These are phyloP conservation scores for Psophia crepitans DNA, from an alignment of 2,113 vertebrate genomes.

Conservation along the genomic window DNA sequence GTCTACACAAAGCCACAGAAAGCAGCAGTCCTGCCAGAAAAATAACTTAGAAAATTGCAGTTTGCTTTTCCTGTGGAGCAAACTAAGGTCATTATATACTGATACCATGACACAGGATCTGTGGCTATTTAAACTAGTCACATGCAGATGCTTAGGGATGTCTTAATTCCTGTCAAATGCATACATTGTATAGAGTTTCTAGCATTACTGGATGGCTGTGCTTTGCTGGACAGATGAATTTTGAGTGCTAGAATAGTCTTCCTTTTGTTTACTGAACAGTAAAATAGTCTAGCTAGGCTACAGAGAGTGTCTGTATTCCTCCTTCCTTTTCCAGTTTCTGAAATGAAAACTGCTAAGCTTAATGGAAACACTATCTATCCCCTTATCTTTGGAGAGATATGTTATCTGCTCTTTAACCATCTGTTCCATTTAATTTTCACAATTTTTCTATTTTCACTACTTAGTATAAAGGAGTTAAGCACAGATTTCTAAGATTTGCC, in stretches of 20 bases:
- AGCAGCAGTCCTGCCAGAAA: background rate
- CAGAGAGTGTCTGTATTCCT: background rate
- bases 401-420: background rate
- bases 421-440: background rate
- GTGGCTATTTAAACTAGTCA: background rate
- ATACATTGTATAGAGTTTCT: background rate
- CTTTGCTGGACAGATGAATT: background rate
- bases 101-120: background rate
- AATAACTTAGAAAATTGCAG: background rate
- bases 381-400: constrained; percentile 6
- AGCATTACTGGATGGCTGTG: background rate
- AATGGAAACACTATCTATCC: background rate
- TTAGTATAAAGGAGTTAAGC: background rate
- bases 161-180: background rate
- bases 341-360: background rate
- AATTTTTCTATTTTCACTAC: background rate
- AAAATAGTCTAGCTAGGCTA: background rate
- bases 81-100: background rate
- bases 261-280: background rate
- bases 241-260: background rate
- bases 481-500: background rate
- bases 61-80: background rate
- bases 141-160: background rate
- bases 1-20: background rate
- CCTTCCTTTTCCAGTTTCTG: background rate